Evolutionary conservation across 30 jellyfish, hydroid and myxozoan genomes (phyloP).

Genomic region (Mastigias papua): DNA sequence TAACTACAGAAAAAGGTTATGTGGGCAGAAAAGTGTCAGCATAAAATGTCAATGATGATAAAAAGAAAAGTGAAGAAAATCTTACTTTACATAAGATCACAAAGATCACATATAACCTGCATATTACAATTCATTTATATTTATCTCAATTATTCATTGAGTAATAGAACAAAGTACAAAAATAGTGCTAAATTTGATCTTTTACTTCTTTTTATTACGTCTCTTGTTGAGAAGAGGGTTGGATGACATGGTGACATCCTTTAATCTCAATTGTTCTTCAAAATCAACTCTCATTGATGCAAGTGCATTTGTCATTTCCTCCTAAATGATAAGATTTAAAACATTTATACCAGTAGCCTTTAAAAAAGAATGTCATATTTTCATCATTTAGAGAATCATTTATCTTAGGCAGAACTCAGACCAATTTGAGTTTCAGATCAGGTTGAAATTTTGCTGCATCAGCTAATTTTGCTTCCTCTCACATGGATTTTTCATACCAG

Average conservation of each 20-base stretch:
- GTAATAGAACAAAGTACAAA: not conserved
- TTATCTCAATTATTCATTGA: not conserved
- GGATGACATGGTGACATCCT: conserved; percentile 88
- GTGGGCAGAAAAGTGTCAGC: not conserved
- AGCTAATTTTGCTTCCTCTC: too few relatives aligned
- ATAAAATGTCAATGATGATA: not conserved
- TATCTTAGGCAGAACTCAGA: too few relatives aligned
- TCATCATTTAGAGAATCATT: too few relatives aligned
- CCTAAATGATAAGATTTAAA: conserved; percentile 65
- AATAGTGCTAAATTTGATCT: not conserved
- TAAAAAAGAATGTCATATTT: too few relatives aligned
- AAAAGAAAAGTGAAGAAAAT: too few relatives aligned
- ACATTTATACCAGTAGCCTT: too few relatives aligned
- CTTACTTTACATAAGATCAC: not conserved
- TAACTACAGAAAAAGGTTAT: not conserved
- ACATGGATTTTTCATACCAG: too few relatives aligned
- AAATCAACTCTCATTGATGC: conserved; percentile 92
- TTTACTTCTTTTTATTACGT: conserved; percentile 69
- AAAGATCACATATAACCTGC: too few relatives aligned
- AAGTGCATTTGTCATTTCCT: conserved; percentile 93
- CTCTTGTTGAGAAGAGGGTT: conserved; percentile 93
- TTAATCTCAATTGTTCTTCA: conserved; percentile 87
- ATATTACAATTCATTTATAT: too few relatives aligned
- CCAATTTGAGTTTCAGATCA: too few relatives aligned
- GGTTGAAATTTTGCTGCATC: too few relatives aligned